These are phyloP conservation scores for Oenanthe oenanthe DNA, from an alignment of 2,113 vertebrate genomes.

Conservation along the genomic window DNA sequence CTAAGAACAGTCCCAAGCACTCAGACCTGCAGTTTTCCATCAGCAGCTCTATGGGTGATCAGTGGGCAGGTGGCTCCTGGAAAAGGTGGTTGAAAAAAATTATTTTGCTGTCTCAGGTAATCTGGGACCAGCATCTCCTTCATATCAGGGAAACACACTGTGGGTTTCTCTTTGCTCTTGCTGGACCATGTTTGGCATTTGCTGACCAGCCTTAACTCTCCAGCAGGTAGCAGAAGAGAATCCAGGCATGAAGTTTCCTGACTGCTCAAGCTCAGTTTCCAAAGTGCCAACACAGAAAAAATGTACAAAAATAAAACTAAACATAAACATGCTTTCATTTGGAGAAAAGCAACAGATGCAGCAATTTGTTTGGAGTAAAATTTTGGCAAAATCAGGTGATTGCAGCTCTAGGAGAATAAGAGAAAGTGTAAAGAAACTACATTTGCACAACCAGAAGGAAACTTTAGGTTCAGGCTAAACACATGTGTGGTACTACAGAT, in stretches of 20 bases:
- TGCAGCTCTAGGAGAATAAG: neutral
- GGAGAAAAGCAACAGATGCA: neutral
- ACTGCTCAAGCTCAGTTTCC: neutral
- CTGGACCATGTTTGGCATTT: neutral
- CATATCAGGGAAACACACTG: neutral
- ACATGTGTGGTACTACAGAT: neutral
- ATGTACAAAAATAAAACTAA: neutral
- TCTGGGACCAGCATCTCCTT: neutral
- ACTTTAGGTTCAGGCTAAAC: neutral
- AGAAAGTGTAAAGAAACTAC: neutral
- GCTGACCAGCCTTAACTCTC: neutral
- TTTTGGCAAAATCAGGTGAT: neutral
- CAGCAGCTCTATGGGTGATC: neutral
- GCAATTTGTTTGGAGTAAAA: neutral
- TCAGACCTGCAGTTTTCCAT: neutral
- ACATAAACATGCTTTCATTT: neutral
- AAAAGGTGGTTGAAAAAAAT: neutral
- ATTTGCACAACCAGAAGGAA: neutral
- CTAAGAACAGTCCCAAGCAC: neutral
- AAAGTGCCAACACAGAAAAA: neutral
- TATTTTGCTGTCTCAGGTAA: neutral
- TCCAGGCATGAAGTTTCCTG: neutral
- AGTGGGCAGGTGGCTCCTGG: neutral
- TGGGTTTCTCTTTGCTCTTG: neutral
- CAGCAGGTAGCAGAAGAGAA: neutral